Evolutionary conservation across 1,140 invertebrate genomes (phyloP).

Genomic region (Mizuhopecten yessoensis): DNA sequence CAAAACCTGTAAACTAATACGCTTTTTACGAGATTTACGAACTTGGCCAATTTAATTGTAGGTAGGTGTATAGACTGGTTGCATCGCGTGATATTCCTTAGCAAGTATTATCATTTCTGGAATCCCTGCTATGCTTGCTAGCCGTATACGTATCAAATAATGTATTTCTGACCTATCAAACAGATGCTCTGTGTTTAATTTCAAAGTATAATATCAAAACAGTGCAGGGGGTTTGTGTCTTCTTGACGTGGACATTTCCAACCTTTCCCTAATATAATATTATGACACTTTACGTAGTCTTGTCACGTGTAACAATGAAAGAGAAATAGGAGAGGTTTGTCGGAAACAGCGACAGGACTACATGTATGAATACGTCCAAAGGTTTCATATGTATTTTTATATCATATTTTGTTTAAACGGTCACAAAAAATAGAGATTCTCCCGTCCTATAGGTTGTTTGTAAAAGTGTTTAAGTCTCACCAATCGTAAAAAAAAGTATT

Average conservation of each 20-base stretch:
- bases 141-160: background rate
- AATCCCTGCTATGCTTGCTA: slow-evolving; percentile 10
- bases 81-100: background rate
- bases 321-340: background rate
- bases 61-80: background rate
- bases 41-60: background rate
- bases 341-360: background rate
- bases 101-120: background rate
- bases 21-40: background rate
- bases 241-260: background rate
- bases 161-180: background rate
- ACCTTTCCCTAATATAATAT: background rate
- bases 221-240: slow-evolving; percentile 23
- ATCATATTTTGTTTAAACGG: background rate
- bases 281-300: background rate
- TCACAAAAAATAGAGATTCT: background rate
- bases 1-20: background rate
- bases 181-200: background rate
- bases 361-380: background rate
- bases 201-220: slow-evolving; percentile 17
- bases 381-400: background rate
- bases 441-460: background rate
- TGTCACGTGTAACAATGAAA: slow-evolving; percentile 6
- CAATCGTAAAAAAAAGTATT: background rate
- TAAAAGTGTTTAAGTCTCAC: background rate